Conservation (phyloP, 1,140 invertebrate species). For the Ceratina calcarata region DNA sequence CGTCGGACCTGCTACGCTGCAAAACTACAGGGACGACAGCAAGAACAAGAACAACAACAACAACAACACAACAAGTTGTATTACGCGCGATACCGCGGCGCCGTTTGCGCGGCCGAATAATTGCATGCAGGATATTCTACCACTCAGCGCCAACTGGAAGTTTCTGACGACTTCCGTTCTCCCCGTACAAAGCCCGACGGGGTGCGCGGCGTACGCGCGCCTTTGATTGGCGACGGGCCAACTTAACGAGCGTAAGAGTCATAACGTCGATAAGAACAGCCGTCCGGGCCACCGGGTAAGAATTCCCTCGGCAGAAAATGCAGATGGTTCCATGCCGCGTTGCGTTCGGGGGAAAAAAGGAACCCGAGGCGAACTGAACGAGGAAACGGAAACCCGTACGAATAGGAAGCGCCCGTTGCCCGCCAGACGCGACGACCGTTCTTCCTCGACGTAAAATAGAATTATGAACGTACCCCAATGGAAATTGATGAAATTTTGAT, state of each 20-base stretch:
- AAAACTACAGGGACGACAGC: constrained; percentile 1
- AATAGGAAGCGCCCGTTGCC: background rate
- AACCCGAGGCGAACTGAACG: background rate
- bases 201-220: constrained; percentile 1
- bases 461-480: background rate
- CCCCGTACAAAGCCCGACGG: constrained; percentile 25
- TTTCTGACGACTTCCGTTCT: constrained; percentile 60
- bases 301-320: constrained; percentile 44
- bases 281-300: constrained; percentile 18
- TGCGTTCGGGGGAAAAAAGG: background rate
- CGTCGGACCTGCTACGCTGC: constrained; percentile 20
- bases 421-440: background rate
- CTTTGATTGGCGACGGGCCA: constrained; percentile 59
- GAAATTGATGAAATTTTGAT: constrained; percentile 31
- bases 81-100: constrained; percentile 6
- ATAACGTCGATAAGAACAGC: constrained; percentile 49
- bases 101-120: constrained; percentile 49
- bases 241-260: constrained; percentile 53
- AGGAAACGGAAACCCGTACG: background rate
- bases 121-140: constrained; percentile 62
- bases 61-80: constrained; percentile 2
- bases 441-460: background rate
- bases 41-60: background rate
- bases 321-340: constrained; percentile 2
- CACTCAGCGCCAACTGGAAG: constrained; percentile 57